phyloP scores from a whole-genome alignment of 2,113 vertebrate genomes.

The Poeciliopsis retropinna region DNA sequence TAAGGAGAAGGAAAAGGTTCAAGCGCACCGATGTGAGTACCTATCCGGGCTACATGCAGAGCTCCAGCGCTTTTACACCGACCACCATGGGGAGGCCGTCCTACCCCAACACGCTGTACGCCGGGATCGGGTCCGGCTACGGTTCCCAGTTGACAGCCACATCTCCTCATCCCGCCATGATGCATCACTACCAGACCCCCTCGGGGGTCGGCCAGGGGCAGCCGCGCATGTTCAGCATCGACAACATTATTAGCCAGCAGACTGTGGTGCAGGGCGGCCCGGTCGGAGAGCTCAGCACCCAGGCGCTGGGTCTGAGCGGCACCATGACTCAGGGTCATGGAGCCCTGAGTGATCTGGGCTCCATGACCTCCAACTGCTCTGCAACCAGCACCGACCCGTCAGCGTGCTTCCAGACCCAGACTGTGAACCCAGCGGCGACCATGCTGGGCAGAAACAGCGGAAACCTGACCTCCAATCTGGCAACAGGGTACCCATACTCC shows the following conservation, averaged over 20 bases:
- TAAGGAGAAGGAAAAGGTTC: conserved; percentile 85
- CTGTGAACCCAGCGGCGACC: conserved; percentile 74
- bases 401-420: conserved; percentile 83
- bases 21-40: conserved; percentile 91
- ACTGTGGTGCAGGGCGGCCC: conserved; percentile 79
- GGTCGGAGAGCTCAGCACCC: conserved; percentile 75
- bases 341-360: conserved; percentile 59
- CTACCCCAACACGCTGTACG: conserved; percentile 80
- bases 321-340: conserved; percentile 8
- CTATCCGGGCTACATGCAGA: conserved; percentile 89
- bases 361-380: conserved; percentile 81
- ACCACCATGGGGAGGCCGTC: conserved; percentile 79
- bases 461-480: conserved; percentile 72
- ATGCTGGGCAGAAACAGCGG: conserved; percentile 74
- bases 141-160: conserved; percentile 72
- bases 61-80: conserved; percentile 87
- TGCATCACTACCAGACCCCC: conserved; percentile 83
- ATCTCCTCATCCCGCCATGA: conserved; percentile 80
- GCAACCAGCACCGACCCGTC: conserved; percentile 75
- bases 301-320: conserved; percentile 72
- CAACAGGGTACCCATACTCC: conserved; percentile 78
- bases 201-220: conserved; percentile 78
- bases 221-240: conserved; percentile 92
- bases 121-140: conserved; percentile 78
- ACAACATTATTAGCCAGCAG: conserved; percentile 91